Percentiles rank a stretch among this genome's conserved stretches.
Evolutionary conservation across 1,140 invertebrate genomes (phyloP).

Genomic region (Antheraea mylitta): DNA sequence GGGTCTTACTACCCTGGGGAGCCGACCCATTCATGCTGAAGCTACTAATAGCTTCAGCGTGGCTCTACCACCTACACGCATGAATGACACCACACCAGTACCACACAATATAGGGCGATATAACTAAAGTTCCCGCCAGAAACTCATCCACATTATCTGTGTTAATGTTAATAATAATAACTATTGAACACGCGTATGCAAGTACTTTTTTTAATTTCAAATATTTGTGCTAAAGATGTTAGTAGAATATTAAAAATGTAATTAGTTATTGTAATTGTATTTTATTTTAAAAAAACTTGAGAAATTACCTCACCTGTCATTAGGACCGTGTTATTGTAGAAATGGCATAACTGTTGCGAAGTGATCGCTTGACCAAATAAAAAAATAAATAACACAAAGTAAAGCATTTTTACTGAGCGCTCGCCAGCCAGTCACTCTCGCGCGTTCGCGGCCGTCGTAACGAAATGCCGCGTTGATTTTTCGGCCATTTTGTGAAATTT

Average conservation of each 20-base stretch:
- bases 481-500: slow-evolving; percentile 4
- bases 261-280: neutral
- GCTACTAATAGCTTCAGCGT: too few relatives aligned
- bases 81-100: too few relatives aligned
- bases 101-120: too few relatives aligned
- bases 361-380: slow-evolving; percentile 19
- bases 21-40: too few relatives aligned
- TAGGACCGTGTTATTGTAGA: neutral
- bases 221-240: too few relatives aligned
- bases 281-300: neutral
- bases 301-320: neutral
- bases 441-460: slow-evolving; percentile 37
- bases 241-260: neutral
- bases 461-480: slow-evolving; percentile 29
- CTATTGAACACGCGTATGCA: too few relatives aligned
- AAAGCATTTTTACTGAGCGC: slow-evolving; percentile 29
- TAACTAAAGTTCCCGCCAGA: too few relatives aligned
- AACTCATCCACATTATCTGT: too few relatives aligned
- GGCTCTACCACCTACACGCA: too few relatives aligned
- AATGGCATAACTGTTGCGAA: slow-evolving; percentile 16
- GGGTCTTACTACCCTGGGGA: too few relatives aligned
- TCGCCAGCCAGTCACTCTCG: slow-evolving; percentile 49
- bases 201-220: too few relatives aligned
- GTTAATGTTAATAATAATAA: too few relatives aligned
- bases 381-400: slow-evolving; percentile 42